A percentile compares a stretch with the other conserved stretches of the same genome.
Evolutionary conservation across 2,797 vertebrate species (phyloP).

Genomic region (Chromis chromis): DNA sequence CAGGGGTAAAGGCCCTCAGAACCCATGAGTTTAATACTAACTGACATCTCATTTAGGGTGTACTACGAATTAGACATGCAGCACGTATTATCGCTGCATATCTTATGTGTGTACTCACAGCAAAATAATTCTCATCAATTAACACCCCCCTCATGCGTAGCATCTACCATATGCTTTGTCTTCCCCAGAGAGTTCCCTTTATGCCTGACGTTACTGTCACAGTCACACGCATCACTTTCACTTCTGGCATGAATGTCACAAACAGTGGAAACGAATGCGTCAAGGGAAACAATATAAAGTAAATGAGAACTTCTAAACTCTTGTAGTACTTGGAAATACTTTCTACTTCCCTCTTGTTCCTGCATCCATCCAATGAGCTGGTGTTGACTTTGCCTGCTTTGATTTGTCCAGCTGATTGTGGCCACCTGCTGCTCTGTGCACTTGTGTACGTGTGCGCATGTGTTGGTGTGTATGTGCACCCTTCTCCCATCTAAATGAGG

Average conservation of each 20-base stretch:
- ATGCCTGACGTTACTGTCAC: not conserved
- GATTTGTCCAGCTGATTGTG: constrained; percentile 55
- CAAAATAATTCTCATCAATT: constrained; percentile 53
- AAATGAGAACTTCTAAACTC: not conserved
- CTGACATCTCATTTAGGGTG: constrained; percentile 15
- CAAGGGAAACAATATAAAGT: not conserved
- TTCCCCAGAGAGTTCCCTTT: constrained; percentile 26
- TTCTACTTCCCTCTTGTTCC: not conserved
- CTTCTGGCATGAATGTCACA: not conserved
- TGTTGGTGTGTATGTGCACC: not conserved
- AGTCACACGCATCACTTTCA: constrained; percentile 30
- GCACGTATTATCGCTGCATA: not conserved
- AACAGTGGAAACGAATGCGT: not conserved
- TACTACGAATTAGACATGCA: constrained; percentile 13
- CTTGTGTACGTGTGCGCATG: not conserved
- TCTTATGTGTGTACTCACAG: constrained; percentile 11
- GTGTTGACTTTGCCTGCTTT: constrained; percentile 51
- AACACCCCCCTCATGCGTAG: constrained; percentile 45
- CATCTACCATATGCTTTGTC: constrained; percentile 50
- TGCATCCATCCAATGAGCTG: constrained; percentile 23
- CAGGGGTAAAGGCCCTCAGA: not conserved
- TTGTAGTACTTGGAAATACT: not conserved
- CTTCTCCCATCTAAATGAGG: constrained; percentile 57
- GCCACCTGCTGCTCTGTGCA: constrained; percentile 63
- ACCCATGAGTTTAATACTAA: not conserved